phyloP scores from a whole-genome alignment of 2,888 invertebrate species.

The Drosophila merina region DNA sequence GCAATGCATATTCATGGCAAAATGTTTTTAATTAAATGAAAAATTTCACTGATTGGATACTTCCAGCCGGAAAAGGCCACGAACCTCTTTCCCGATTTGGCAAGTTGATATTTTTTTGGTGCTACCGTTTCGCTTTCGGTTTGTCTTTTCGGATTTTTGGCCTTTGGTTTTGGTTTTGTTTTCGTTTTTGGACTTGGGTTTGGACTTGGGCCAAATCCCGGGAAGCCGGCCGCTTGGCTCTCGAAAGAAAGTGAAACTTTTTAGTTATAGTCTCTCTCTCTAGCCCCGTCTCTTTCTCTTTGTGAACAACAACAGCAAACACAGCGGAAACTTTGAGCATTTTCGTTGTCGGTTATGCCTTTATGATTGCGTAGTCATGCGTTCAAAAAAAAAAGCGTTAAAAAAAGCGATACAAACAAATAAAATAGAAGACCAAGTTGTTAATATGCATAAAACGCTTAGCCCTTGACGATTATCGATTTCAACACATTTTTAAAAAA shows the following conservation, averaged over 20 bases:
- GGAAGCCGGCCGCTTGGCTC: constrained; percentile 37
- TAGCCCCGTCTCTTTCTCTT: constrained; percentile 25
- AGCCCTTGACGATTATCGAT: constrained; percentile 52
- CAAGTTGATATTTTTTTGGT: constrained; percentile 35
- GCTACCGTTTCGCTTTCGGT: constrained; percentile 29
- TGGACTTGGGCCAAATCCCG: constrained; percentile 28
- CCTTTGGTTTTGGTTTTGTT: neutral
- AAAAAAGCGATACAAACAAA: constrained; percentile 2
- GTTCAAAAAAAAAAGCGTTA: constrained; percentile 14
- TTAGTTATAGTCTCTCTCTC: constrained; percentile 33
- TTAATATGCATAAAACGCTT: constrained; percentile 59
- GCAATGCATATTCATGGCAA: constrained; percentile 61
- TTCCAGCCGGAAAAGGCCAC: constrained; percentile 53
- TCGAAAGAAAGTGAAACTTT: constrained; percentile 75
- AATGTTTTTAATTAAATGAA: constrained; percentile 23
- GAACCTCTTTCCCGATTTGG: constrained; percentile 51
- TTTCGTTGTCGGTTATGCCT: constrained; percentile 43
- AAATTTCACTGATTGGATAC: constrained; percentile 56
- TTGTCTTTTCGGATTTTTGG: constrained; percentile 22
- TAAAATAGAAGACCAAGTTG: constrained; percentile 11
- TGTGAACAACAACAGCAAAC: constrained; percentile 46
- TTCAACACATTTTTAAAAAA: constrained; percentile 50
- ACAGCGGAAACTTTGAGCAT: constrained; percentile 32
- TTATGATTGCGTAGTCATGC: constrained; percentile 56
- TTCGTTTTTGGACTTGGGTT: neutral